Conservation (phyloP, 2,113 vertebrate species). For the Pluvialis apricaria region DNA sequence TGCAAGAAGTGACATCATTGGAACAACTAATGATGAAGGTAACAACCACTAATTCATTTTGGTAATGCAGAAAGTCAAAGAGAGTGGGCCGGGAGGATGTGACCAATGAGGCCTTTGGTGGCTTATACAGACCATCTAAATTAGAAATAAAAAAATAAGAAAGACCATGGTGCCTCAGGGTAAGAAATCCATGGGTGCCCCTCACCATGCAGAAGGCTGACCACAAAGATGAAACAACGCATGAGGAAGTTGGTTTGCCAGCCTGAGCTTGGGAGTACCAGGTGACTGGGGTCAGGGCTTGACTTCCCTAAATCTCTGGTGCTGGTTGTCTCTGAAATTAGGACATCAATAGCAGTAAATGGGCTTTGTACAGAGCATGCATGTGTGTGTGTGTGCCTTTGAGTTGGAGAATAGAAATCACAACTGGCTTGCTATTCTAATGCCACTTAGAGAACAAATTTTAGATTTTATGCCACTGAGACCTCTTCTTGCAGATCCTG, state of each 20-base stretch:
- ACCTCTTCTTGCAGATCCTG: background rate
- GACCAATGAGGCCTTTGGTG: background rate
- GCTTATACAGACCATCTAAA: background rate
- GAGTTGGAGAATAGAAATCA: background rate
- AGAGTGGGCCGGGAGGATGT: background rate
- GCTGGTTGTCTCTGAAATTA: background rate
- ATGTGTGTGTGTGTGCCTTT: fast-evolving
- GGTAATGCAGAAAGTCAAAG: background rate
- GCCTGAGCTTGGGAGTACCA: fast-evolving
- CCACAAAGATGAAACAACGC: background rate
- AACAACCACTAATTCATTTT: background rate
- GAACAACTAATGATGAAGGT: background rate
- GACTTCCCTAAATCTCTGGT: background rate
- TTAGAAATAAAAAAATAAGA: background rate
- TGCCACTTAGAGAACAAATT: background rate
- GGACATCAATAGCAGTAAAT: fast-evolving
- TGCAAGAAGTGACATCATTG: background rate
- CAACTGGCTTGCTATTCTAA: background rate
- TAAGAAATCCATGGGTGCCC: background rate
- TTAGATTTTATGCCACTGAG: background rate
- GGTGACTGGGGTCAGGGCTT: fast-evolving
- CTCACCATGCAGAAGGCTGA: background rate
- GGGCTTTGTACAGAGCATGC: background rate
- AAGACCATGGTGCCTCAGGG: background rate
- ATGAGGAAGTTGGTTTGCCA: background rate